phyloP scores from a whole-genome alignment of 2,797 vertebrate species.

The Xiphophorus birchmanni region DNA sequence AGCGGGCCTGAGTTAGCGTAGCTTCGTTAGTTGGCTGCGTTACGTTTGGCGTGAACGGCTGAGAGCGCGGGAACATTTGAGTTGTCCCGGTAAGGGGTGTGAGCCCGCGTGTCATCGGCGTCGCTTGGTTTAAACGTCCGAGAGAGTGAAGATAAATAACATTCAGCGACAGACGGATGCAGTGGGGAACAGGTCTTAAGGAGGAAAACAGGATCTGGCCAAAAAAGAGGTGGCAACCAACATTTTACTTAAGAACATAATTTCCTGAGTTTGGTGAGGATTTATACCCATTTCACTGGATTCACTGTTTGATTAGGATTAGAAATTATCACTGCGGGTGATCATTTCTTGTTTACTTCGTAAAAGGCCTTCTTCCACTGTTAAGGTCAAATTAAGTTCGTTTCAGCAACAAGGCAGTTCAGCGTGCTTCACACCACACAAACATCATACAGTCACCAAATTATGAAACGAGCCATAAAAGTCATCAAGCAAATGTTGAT shows the following conservation, averaged over 20 bases:
- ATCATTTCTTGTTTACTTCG: neutral
- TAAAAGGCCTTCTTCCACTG: neutral
- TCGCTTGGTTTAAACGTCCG: conserved; percentile 58
- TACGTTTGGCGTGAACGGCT: conserved; percentile 17
- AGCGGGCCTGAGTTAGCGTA: conserved; percentile 26
- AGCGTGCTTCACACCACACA: too few relatives aligned
- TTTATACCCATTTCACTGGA: neutral
- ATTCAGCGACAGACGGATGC: conserved; percentile 23
- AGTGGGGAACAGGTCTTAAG: neutral
- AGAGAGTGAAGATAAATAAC: conserved; percentile 40
- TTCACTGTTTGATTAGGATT: neutral
- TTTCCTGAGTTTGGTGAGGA: neutral
- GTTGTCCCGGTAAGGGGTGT: conserved; percentile 39
- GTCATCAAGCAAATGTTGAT: too few relatives aligned
- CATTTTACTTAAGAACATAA: neutral
- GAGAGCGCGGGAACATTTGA: conserved; percentile 17
- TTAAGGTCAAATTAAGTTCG: neutral
- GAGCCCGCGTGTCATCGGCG: conserved; percentile 52
- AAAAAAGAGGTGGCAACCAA: neutral
- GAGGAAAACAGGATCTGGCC: neutral
- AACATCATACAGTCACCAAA: too few relatives aligned
- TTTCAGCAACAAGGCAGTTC: too few relatives aligned
- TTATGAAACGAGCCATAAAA: too few relatives aligned
- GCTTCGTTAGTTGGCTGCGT: conserved; percentile 38
- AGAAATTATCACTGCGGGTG: neutral